A percentile compares a stretch with the other conserved stretches of the same genome.
These are phyloP conservation scores for Sinelater perroti DNA, from an alignment of 2,888 invertebrate species.

Conservation along the genomic window DNA sequence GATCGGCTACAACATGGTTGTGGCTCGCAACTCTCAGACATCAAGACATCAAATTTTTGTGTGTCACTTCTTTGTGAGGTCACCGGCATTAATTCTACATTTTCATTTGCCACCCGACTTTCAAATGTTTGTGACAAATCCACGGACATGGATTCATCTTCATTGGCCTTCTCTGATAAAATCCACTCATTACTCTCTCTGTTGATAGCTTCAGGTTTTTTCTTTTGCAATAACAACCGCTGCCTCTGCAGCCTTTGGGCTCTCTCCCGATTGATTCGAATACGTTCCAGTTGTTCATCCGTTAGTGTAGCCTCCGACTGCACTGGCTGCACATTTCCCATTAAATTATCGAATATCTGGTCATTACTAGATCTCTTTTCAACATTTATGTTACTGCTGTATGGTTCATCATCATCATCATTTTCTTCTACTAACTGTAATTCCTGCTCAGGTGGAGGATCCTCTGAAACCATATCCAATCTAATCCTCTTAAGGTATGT, in stretches of 20 bases:
- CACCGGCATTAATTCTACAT: no score
- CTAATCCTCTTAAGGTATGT: constrained; percentile 73
- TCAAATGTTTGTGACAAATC: no score
- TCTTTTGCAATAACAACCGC: no score
- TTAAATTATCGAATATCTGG: constrained; percentile 65
- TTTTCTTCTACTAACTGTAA: not conserved
- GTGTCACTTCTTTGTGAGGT: no score
- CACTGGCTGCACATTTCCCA: not conserved
- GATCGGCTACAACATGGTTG: no score
- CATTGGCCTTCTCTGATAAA: no score
- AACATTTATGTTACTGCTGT: not conserved
- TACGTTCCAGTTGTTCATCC: constrained; percentile 75
- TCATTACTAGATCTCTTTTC: constrained; percentile 55
- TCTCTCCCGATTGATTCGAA: constrained; percentile 63
- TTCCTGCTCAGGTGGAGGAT: not conserved
- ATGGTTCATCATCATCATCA: not conserved
- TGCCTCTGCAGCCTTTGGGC: constrained; percentile 54
- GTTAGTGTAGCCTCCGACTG: constrained; percentile 53
- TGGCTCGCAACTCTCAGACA: no score
- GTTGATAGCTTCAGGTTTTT: no score
- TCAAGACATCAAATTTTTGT: no score
- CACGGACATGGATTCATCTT: no score
- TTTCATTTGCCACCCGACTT: no score
- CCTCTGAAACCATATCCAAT: constrained; percentile 64
- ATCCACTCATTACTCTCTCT: no score